Conservation (phyloP, 1,140 invertebrate genomes). For the Ceratina australensis region DNA sequence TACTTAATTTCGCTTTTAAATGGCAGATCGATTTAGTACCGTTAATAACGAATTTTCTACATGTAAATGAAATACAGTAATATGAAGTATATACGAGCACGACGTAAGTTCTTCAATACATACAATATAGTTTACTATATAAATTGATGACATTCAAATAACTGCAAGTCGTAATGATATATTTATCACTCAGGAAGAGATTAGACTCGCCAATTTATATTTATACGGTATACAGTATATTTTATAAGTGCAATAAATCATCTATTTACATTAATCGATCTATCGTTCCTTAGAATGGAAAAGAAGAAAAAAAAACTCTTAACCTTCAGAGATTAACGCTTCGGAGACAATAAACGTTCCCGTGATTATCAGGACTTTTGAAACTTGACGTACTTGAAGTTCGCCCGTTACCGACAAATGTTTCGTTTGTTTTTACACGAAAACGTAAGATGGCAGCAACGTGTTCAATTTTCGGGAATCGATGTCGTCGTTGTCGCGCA, state of each 20-base stretch:
- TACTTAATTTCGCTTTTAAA: conserved; percentile 15
- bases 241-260: conserved; percentile 41
- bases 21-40: conserved; percentile 29
- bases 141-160: background rate
- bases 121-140: background rate
- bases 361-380: too few relatives aligned
- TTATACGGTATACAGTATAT: conserved; percentile 30
- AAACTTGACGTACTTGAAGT: too few relatives aligned
- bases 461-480: too few relatives aligned
- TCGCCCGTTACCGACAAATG: too few relatives aligned
- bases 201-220: conserved; percentile 31
- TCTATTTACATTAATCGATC: conserved; percentile 27
- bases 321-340: too few relatives aligned
- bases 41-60: conserved; percentile 33
- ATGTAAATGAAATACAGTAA: conserved; percentile 4
- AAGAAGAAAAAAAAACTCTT: too few relatives aligned
- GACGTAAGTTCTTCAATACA: background rate
- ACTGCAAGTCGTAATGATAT: conserved; percentile 9
- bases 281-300: too few relatives aligned
- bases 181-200: conserved; percentile 30
- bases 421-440: too few relatives aligned
- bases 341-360: too few relatives aligned
- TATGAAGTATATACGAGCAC: background rate
- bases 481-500: too few relatives aligned
- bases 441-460: too few relatives aligned